These are phyloP conservation scores for Entosphenus tridentatus DNA, from an alignment of 2,113 vertebrate genomes.

Conservation along the genomic window DNA sequence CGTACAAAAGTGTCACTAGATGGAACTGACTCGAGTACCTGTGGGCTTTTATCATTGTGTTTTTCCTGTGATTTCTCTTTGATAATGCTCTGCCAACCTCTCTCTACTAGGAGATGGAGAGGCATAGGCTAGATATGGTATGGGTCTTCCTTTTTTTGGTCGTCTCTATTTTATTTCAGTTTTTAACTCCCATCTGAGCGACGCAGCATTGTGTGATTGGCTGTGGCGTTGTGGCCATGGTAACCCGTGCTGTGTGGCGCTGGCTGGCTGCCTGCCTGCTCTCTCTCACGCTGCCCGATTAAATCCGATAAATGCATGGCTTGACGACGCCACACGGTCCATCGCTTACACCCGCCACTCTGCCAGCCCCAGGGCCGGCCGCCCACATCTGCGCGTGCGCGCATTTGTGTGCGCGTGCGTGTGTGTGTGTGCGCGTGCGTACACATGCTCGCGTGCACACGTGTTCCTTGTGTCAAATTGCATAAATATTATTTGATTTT, in stretches of 20 bases:
- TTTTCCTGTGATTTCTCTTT: conserved; percentile 40
- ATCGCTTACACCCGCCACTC: conserved; percentile 52
- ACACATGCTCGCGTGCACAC: no score
- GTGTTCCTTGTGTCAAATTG: no score
- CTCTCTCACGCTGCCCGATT: no score
- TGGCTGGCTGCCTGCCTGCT: conserved; percentile 60
- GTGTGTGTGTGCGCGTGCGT: no score
- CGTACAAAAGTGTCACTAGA: no score
- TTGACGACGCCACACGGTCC: conserved; percentile 49
- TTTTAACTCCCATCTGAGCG: conserved; percentile 27
- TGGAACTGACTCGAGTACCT: not conserved
- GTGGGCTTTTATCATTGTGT: not conserved
- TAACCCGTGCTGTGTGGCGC: conserved; percentile 95
- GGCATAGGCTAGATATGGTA: conserved; percentile 99
- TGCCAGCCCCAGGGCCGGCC: conserved; percentile 16
- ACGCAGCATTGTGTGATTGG: conserved; percentile 82
- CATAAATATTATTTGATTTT: no score
- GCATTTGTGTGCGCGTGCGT: no score
- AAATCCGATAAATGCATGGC: conserved; percentile 38
- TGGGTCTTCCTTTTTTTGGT: conserved; percentile 98
- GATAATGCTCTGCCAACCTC: conserved; percentile 86
- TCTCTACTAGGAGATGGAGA: conserved; percentile 99
- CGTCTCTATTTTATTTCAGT: not conserved
- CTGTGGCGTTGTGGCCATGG: conserved; percentile 80
- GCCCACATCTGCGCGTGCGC: not conserved